Evolutionary conservation across 2,797 vertebrate species (phyloP), one percentile per base, ranked within the genome.

Genomic region (Helostoma temminkii): DNA sequence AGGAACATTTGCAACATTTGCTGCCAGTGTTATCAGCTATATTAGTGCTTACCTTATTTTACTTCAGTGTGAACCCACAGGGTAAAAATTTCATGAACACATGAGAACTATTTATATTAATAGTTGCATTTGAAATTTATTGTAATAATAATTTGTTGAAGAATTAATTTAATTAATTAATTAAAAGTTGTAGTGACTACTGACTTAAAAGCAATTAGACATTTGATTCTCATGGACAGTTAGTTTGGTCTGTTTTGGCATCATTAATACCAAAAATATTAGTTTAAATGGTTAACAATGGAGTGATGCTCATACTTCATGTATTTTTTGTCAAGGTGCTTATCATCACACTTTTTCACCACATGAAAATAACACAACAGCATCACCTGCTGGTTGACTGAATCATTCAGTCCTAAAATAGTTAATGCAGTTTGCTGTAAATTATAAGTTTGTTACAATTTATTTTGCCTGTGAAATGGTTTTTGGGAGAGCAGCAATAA

Each of bases 351-450:
- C 8, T 16, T 16, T n/a, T n/a, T n/a, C 0, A 32, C 36, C 15
- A 22, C 3, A 28, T 26, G 22, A 34, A 53, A 46, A 34, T 12
- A 50, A 36, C 14, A 19, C 56, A 66, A 54, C 71, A 76, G 62
- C 74, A 6, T 8, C 80, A 66, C 47, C 82, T 82, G 49, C 58
- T 79, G 77, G 66, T 47, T 57, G n/a, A 36, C 12, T 32, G 7
- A 24, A 4, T 28, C 9, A 21, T 19, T n/a, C 12, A n/a, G 32
- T 58, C 14, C 21, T 30, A 9, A 15, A 36, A 39, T 26, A 30
- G 9, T 56, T 34, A 21, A 49, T 43, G 24, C 7, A 15, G 5
- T 39, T 71, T 6, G n/a, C 18, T 47, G 14, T 30, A 10, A 57
- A n/a, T 37, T 54, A 26, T 57, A 36, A n/a, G 4, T 42, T 46